phyloP scores from a whole-genome alignment of 2,797 vertebrate species.

The Clamator glandarius region DNA sequence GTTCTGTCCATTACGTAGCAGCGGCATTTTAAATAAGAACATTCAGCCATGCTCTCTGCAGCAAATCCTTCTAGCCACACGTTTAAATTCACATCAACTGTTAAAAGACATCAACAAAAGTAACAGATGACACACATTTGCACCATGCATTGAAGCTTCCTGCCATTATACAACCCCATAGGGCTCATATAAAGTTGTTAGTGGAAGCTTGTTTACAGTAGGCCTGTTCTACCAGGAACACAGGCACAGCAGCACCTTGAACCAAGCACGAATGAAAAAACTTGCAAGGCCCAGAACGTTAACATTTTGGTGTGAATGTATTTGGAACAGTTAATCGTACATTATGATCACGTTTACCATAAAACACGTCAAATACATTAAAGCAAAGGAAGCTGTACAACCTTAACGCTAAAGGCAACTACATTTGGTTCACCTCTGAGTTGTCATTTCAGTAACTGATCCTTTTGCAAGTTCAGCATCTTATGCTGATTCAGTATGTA shows the following conservation, averaged over 20 bases:
- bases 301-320: slow-evolving; percentile 27
- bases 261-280: neutral
- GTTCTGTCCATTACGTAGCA: slow-evolving; percentile 44
- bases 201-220: neutral
- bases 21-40: slow-evolving; percentile 24
- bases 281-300: neutral
- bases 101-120: neutral
- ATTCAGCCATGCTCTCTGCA: neutral
- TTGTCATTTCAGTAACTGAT: neutral
- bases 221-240: neutral
- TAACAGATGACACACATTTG: neutral
- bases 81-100: neutral
- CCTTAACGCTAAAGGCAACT: neutral
- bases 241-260: slow-evolving; percentile 20
- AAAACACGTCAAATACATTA: neutral
- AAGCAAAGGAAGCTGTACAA: slow-evolving; percentile 45
- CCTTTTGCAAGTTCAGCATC: neutral
- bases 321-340: slow-evolving; percentile 46
- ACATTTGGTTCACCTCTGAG: slow-evolving; percentile 25
- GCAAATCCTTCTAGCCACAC: neutral
- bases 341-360: neutral
- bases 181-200: neutral
- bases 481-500: neutral
- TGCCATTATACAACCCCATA: neutral
- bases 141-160: neutral